Evolutionary conservation across 2,888 invertebrate genomes (phyloP).

Genomic region (Lymantria monacha): DNA sequence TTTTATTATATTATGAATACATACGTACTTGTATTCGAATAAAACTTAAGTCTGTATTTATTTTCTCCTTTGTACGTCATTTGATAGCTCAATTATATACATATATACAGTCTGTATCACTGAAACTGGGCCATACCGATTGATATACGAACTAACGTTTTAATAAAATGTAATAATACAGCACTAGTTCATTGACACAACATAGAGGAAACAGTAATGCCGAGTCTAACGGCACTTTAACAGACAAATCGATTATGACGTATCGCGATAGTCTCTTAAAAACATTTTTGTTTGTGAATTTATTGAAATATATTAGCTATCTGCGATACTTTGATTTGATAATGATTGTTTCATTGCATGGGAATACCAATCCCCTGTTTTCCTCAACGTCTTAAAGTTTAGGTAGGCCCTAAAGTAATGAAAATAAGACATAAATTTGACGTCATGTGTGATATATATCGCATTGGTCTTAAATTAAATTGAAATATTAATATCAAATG

Average conservation of each 20-base stretch:
- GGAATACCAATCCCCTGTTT: too few relatives aligned
- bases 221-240: constrained; percentile 24
- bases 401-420: too few relatives aligned
- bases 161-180: constrained; percentile 16
- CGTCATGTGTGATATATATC: too few relatives aligned
- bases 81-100: constrained; percentile 12
- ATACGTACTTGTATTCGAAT: constrained; percentile 16
- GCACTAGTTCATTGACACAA: constrained; percentile 32
- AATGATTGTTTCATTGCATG: too few relatives aligned
- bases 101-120: neutral
- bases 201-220: constrained; percentile 30
- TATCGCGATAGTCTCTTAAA: too few relatives aligned
- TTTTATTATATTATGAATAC: constrained; percentile 11
- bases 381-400: too few relatives aligned
- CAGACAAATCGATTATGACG: constrained; percentile 22
- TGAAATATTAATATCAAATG: too few relatives aligned
- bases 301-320: too few relatives aligned
- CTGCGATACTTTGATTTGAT: too few relatives aligned
- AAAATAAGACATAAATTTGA: too few relatives aligned
- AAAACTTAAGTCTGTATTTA: constrained; percentile 3
- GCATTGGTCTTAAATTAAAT: too few relatives aligned
- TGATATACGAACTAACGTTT: constrained; percentile 32
- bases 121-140: constrained; percentile 38
- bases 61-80: constrained; percentile 23
- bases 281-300: too few relatives aligned